These are phyloP conservation scores for Philonicus albiceps DNA, from an alignment of 2,888 invertebrate species.

Conservation along the genomic window DNA sequence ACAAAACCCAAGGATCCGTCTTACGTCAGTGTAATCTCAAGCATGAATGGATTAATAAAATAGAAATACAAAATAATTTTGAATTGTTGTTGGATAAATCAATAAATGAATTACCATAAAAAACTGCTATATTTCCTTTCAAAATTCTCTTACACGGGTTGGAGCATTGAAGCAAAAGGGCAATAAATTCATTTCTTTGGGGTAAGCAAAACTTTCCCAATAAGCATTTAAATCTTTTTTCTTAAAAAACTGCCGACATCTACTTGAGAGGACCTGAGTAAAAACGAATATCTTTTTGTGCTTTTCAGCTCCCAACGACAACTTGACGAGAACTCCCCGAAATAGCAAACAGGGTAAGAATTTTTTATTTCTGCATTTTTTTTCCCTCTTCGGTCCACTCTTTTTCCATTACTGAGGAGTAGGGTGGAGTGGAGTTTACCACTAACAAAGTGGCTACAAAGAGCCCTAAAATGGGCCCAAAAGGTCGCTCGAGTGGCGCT, in stretches of 20 bases:
- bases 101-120: background rate
- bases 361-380: background rate
- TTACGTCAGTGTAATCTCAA: background rate
- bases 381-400: background rate
- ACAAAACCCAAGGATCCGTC: background rate
- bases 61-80: background rate
- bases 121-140: background rate
- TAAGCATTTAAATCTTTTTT: background rate
- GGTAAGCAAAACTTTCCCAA: background rate
- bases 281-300: background rate
- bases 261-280: background rate
- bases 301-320: background rate
- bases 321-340: background rate
- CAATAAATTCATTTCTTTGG: background rate
- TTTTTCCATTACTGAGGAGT: background rate
- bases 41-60: background rate
- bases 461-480: background rate
- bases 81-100: background rate
- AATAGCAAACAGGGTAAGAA: slow-evolving; percentile 27
- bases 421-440: background rate
- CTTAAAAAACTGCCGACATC: background rate
- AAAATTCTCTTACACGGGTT: background rate
- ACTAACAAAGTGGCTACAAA: slow-evolving; percentile 1
- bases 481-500: background rate
- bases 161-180: background rate